These are phyloP conservation scores for Eupithecia abbreviata DNA, from an alignment of 2,888 invertebrate genomes.

Conservation along the genomic window DNA sequence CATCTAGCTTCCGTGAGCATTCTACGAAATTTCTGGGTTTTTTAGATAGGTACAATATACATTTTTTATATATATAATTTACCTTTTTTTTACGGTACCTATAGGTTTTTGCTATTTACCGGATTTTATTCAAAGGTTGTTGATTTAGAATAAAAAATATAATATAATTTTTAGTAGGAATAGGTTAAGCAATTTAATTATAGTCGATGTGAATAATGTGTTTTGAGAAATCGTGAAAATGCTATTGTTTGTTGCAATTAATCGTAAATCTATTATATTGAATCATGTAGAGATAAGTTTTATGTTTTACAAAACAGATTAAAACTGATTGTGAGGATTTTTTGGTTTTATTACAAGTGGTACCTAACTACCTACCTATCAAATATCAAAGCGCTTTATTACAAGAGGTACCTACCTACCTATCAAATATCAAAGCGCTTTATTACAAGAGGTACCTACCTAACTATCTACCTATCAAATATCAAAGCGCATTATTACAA, in stretches of 20 bases:
- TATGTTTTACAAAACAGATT: not conserved
- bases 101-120: not conserved
- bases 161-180: not conserved
- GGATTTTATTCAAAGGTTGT: not conserved
- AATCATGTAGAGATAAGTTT: not conserved
- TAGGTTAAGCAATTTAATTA: not conserved
- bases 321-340: not conserved
- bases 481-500: too few species aligned
- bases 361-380: not conserved
- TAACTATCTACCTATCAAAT: too few species aligned
- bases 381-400: too few species aligned
- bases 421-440: too few species aligned
- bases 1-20: too few species aligned
- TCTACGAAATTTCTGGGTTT: too few species aligned
- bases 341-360: not conserved
- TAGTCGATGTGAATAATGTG: not conserved
- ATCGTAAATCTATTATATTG: not conserved
- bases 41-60: too few species aligned
- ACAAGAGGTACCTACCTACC: not conserved
- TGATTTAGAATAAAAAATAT: not conserved
- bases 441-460: too few species aligned
- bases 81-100: too few species aligned
- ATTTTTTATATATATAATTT: too few species aligned
- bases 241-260: not conserved
- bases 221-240: not conserved